A percentile compares a stretch with the other conserved stretches of the same genome.
These are phyloP conservation scores for Drosophila ustulata DNA, from an alignment of 2,888 invertebrate species.

Conservation along the genomic window DNA sequence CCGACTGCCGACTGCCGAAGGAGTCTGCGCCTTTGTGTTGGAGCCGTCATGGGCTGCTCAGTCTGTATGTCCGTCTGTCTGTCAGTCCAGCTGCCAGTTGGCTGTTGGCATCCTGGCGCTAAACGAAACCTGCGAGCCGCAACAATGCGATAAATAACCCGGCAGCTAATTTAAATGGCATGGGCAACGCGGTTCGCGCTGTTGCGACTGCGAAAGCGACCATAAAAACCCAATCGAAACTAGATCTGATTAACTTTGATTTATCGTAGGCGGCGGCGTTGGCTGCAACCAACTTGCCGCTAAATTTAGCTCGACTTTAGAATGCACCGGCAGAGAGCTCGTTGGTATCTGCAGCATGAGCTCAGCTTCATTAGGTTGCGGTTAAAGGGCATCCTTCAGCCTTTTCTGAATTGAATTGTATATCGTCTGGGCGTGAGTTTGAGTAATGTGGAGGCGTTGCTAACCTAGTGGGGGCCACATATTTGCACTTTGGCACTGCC, in stretches of 20 bases:
- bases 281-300: constrained; percentile 42
- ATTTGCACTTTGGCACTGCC: constrained; percentile 75
- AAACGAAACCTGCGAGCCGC: constrained; percentile 76
- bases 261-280: constrained; percentile 79
- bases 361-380: constrained; percentile 73
- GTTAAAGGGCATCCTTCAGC: constrained; percentile 59
- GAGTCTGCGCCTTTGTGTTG: constrained; percentile 75
- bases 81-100: constrained; percentile 7
- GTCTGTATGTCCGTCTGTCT: constrained; percentile 22
- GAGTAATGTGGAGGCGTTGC: constrained; percentile 74
- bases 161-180: constrained; percentile 84
- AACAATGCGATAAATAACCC: constrained; percentile 83
- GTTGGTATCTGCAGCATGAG: not conserved
- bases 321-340: not conserved
- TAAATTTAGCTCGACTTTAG: constrained; percentile 64
- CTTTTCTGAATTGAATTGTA: constrained; percentile 64
- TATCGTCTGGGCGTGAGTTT: constrained; percentile 67
- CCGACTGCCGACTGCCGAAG: constrained; percentile 18
- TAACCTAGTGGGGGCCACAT: constrained; percentile 56
- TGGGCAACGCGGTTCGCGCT: constrained; percentile 35
- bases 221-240: constrained; percentile 77
- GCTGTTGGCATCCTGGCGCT: constrained; percentile 66
- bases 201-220: constrained; percentile 38
- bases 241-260: constrained; percentile 82
- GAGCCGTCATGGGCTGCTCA: constrained; percentile 52